phyloP scores from a whole-genome alignment of 2,797 vertebrate genomes.

The Semotilus atromaculatus region DNA sequence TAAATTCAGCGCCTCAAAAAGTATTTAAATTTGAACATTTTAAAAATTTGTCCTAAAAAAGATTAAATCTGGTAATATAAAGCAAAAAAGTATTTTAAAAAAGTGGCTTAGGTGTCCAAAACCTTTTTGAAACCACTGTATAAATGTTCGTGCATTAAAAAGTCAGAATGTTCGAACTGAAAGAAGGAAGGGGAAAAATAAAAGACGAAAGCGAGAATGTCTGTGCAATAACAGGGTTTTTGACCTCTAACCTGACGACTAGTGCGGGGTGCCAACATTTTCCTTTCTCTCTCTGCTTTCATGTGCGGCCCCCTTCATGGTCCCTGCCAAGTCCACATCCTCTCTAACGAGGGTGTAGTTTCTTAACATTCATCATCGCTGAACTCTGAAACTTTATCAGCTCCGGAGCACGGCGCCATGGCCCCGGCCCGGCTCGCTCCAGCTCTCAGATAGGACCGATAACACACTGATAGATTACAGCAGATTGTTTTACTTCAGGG shows the following conservation, averaged over 20 bases:
- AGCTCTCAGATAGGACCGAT: constrained; percentile 91
- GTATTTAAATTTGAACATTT: background rate
- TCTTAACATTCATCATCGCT: constrained; percentile 96
- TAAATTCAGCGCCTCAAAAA: background rate
- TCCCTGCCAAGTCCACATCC: constrained; percentile 88
- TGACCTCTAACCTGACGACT: constrained; percentile 72
- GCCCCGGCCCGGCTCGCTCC: constrained; percentile 88
- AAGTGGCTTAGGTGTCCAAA: background rate
- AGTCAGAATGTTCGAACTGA: background rate
- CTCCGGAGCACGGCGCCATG: constrained; percentile 85
- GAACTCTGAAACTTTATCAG: constrained; percentile 99
- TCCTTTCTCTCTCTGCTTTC: constrained; percentile 57
- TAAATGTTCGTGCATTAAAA: background rate
- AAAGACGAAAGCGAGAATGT: constrained; percentile 54
- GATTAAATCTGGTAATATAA: background rate
- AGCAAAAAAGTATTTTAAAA: background rate
- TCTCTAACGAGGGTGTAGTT: constrained; percentile 88
- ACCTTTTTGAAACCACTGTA: background rate
- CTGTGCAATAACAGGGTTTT: constrained; percentile 76
- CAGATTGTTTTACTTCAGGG: constrained; percentile 94
- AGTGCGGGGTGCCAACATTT: constrained; percentile 56
- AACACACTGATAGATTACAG: constrained; percentile 93
- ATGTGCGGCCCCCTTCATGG: constrained; percentile 55
- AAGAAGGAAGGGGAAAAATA: constrained; percentile 9
- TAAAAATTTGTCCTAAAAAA: background rate